phyloP scores from a whole-genome alignment of 2,113 vertebrate genomes.

The Pygoscelis adeliae region DNA sequence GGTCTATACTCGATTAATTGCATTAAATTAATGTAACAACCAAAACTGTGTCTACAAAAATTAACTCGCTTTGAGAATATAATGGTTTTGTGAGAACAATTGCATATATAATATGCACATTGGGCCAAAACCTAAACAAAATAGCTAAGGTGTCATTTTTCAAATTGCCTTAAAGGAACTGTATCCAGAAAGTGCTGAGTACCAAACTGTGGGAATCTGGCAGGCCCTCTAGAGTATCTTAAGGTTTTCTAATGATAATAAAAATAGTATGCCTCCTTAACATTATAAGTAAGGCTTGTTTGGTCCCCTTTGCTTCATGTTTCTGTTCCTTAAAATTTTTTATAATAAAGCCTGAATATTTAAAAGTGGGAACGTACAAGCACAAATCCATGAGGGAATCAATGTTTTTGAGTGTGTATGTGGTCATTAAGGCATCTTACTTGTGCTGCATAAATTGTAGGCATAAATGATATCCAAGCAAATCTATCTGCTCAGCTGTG shows the following conservation, averaged over 20 bases:
- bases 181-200: neutral
- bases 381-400: neutral
- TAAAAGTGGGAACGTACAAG: neutral
- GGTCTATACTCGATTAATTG: neutral
- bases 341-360: neutral
- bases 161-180: neutral
- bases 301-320: neutral
- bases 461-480: neutral
- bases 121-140: neutral
- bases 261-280: neutral
- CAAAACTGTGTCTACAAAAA: neutral
- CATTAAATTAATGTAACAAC: neutral
- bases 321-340: neutral
- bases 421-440: neutral
- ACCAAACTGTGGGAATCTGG: neutral
- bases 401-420: neutral
- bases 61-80: neutral
- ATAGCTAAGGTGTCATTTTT: neutral
- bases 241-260: neutral
- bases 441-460: neutral
- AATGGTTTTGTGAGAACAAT: neutral
- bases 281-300: neutral
- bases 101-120: neutral
- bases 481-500: neutral
- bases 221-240: neutral